These are phyloP conservation scores for Zoanthus solanderi DNA, from an alignment of 92 coral and sea anemone species.

Conservation along the genomic window DNA sequence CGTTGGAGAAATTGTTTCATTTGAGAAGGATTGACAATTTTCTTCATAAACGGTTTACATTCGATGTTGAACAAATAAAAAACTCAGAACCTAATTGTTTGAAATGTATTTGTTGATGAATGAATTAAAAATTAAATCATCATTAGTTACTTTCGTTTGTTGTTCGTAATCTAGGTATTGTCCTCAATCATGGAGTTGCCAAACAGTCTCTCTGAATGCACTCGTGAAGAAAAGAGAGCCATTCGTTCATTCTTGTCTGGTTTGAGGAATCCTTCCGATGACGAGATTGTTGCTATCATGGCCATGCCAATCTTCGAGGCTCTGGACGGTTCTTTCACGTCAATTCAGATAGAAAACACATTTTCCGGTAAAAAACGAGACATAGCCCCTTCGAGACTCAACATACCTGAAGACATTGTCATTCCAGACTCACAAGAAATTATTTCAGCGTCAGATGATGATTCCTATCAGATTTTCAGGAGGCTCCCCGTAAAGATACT, in stretches of 20 bases:
- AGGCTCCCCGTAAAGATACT: conserved; percentile 85
- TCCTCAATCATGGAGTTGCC: conserved; percentile 66
- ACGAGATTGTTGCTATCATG: conserved; percentile 84
- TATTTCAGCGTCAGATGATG: conserved; percentile 93
- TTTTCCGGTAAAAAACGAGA: conserved; percentile 72
- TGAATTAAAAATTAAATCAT: background rate
- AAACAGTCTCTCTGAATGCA: conserved; percentile 49
- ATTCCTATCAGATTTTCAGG: conserved; percentile 85
- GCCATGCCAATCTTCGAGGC: conserved; percentile 89
- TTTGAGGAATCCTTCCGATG: conserved; percentile 87
- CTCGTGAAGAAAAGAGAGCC: conserved; percentile 78
- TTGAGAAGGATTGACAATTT: too few species aligned
- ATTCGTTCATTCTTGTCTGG: conserved; percentile 84
- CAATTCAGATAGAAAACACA: conserved; percentile 76
- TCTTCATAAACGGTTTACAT: too few species aligned
- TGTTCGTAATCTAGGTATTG: conserved; percentile 46
- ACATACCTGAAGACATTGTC: conserved; percentile 76
- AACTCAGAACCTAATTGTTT: too few species aligned
- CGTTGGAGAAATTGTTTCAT: too few species aligned
- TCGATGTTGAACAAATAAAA: too few species aligned
- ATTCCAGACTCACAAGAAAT: conserved; percentile 78
- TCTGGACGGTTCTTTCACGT: conserved; percentile 80
- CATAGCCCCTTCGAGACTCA: conserved; percentile 87
- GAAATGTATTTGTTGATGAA: too few species aligned
- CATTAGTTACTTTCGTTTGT: background rate